A percentile compares a stretch with the other conserved stretches of the same genome.
Evolutionary conservation across 2,888 invertebrate species (phyloP).

Genomic region (Seira musarum): DNA sequence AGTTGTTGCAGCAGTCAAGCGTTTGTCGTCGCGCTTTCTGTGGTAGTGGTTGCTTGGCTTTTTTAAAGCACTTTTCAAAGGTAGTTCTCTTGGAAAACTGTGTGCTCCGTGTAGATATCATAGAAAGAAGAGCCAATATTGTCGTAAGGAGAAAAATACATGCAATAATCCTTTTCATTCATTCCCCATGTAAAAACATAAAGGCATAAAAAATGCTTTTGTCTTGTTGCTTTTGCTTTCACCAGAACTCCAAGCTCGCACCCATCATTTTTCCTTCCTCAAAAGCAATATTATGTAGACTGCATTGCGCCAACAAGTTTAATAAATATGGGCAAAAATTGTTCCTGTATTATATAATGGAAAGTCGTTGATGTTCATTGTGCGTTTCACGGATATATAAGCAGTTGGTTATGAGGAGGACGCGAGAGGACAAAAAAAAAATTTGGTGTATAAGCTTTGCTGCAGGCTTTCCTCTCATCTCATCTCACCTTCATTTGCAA

Average conservation of each 20-base stretch:
- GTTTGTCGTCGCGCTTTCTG: conserved; percentile 16
- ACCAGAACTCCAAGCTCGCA: not conserved
- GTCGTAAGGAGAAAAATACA: not conserved
- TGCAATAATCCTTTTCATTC: not conserved
- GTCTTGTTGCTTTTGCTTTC: conserved; percentile 37
- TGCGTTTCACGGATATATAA: not conserved
- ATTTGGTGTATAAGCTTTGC: not conserved
- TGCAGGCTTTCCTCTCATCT: conserved; percentile 2
- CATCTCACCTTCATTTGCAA: not conserved
- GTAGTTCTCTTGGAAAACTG: not conserved
- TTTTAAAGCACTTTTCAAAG: not conserved
- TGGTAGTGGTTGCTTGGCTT: conserved; percentile 14
- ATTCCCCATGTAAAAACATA: conserved; percentile 1
- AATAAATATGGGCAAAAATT: not conserved
- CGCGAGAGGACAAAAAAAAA: not conserved
- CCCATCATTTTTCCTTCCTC: conserved; percentile 20
- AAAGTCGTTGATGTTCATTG: not conserved
- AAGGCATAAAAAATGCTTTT: conserved; percentile 22
- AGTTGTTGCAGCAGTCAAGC: conserved; percentile 22
- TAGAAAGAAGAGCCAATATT: conserved; percentile 5
- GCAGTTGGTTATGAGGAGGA: not conserved
- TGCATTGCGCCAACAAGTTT: conserved; percentile 48
- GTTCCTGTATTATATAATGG: too few species aligned
- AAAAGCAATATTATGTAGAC: conserved; percentile 30
- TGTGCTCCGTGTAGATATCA: not conserved